Evolutionary conservation across 2,113 vertebrate species (phyloP).

Genomic region (Rhombomys opimus): DNA sequence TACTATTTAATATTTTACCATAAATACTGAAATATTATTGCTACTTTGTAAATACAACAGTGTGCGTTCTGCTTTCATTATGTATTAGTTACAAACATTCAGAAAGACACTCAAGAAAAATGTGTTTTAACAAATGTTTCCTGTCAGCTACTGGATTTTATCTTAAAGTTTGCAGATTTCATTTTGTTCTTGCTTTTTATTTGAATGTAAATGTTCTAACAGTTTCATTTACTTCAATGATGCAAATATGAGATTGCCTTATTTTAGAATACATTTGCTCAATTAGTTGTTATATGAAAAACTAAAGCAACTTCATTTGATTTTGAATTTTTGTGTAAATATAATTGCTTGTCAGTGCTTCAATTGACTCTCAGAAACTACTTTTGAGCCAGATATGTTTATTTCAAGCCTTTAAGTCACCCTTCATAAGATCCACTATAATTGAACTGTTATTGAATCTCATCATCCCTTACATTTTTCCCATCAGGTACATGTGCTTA

Average conservation of each 20-base stretch:
- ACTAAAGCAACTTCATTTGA: slow-evolving; percentile 71
- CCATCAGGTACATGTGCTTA: slow-evolving; percentile 20
- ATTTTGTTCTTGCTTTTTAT: slow-evolving; percentile 57
- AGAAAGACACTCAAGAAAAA: background rate
- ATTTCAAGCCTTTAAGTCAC: slow-evolving; percentile 53
- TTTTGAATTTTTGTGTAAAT: slow-evolving; percentile 63
- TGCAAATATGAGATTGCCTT: slow-evolving; percentile 68
- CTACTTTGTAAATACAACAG: background rate
- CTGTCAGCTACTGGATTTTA: slow-evolving; percentile 64
- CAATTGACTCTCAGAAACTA: slow-evolving; percentile 70
- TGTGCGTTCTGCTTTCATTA: background rate
- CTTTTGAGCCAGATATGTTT: slow-evolving; percentile 59
- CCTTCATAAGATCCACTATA: slow-evolving; percentile 18
- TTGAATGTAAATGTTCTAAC: slow-evolving; percentile 54
- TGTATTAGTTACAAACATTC: slow-evolving; percentile 1
- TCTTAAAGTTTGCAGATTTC: slow-evolving; percentile 62
- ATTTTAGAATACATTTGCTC: slow-evolving; percentile 67
- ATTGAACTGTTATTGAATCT: slow-evolving; percentile 65
- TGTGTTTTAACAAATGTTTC: slow-evolving; percentile 50
- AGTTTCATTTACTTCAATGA: slow-evolving; percentile 67
- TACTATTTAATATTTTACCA: background rate
- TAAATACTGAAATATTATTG: background rate
- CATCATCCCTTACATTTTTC: slow-evolving; percentile 34
- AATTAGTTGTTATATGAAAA: slow-evolving; percentile 73
- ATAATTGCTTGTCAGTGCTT: slow-evolving; percentile 75